These are phyloP conservation scores for Mola mola DNA, from an alignment of 2,113 vertebrate species.

Conservation along the genomic window DNA sequence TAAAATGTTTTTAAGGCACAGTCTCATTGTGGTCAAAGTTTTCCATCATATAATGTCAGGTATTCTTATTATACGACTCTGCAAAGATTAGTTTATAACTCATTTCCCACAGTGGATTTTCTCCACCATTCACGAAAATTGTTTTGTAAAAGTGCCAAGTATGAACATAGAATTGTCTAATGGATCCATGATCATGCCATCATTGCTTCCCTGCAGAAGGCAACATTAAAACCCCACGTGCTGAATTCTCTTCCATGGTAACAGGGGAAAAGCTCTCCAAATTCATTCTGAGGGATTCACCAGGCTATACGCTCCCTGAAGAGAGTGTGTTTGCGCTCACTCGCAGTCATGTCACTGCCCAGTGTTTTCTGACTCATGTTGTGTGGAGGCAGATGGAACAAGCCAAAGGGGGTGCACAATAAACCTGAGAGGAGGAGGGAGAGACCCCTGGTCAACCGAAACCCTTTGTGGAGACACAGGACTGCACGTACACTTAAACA, in stretches of 20 bases:
- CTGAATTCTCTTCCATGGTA: conserved; percentile 7
- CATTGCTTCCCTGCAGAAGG: conserved; percentile 21
- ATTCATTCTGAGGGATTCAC: conserved; percentile 32
- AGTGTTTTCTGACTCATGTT: conserved; percentile 29
- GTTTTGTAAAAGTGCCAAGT: conserved; percentile 19
- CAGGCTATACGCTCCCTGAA: conserved; percentile 18
- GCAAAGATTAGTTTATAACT: conserved; percentile 18
- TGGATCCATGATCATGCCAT: conserved; percentile 35
- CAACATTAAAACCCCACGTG: conserved; percentile 22
- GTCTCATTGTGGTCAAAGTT: background rate
- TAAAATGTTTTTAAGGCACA: too few relatives aligned
- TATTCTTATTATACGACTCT: conserved; percentile 2
- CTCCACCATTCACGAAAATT: background rate
- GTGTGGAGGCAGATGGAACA: conserved; percentile 62
- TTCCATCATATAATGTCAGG: conserved; percentile 12
- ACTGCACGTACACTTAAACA: too few relatives aligned
- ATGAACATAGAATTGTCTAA: background rate
- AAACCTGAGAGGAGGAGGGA: conserved; percentile 60
- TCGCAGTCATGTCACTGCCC: conserved; percentile 5
- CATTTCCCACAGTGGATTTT: background rate
- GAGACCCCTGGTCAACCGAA: conserved; percentile 41
- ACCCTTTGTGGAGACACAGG: conserved; percentile 46
- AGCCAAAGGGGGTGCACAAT: conserved; percentile 58
- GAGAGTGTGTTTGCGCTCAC: conserved; percentile 3
- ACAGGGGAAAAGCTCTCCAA: conserved; percentile 4